Conservation (phyloP, 2,888 invertebrate genomes). For the Leptinotarsa juncta region DNA sequence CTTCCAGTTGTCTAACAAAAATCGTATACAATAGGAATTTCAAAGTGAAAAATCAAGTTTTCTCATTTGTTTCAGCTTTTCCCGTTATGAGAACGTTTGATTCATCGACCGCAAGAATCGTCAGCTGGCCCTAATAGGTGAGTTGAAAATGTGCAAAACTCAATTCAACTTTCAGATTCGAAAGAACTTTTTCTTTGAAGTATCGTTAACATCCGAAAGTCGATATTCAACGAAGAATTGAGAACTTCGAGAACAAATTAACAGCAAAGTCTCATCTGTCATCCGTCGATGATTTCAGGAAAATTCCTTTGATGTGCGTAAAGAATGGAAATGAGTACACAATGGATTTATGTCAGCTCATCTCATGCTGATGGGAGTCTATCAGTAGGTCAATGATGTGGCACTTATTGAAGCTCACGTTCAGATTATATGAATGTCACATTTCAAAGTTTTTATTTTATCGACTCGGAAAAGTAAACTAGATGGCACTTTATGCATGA, state of each 20-base stretch:
- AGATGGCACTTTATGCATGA: too few species aligned
- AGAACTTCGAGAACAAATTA: not conserved
- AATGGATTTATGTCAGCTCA: not conserved
- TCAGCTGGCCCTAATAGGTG: not conserved
- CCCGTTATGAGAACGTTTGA: constrained; percentile 16
- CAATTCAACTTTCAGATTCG: not conserved
- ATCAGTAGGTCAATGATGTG: not conserved
- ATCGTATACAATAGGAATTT: not conserved
- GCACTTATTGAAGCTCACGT: too few species aligned
- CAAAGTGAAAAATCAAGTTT: not conserved
- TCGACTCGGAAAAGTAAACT: too few species aligned
- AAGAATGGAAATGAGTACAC: not conserved
- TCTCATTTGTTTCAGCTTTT: constrained; percentile 21
- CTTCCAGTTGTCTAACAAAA: too few species aligned
- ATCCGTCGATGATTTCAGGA: not conserved
- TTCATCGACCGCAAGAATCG: not conserved
- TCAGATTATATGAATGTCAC: too few species aligned
- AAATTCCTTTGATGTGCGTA: not conserved
- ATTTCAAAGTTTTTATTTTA: too few species aligned
- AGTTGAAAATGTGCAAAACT: not conserved
- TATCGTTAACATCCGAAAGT: not conserved
- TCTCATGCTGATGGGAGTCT: not conserved
- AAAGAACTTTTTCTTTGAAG: not conserved
- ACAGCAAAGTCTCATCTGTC: not conserved
- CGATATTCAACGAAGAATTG: not conserved